Base-by-base conservation (phyloP, 1,140 invertebrate species). In the Saxidomus purpurata region DNA sequence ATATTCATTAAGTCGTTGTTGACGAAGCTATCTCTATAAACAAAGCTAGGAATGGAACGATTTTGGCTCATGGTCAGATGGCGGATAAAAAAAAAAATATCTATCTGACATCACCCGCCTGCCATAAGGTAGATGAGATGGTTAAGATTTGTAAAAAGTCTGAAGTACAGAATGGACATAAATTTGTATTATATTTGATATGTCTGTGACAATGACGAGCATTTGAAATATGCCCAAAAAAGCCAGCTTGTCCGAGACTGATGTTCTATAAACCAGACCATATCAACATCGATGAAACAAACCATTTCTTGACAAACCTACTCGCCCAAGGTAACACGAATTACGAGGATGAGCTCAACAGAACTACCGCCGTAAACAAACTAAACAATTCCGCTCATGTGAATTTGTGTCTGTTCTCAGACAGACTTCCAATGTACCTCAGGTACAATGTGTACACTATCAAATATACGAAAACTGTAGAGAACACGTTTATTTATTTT, bases 231-330 rank as follows among this genome's bases (percentile, higher is more conserved):
- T 25, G 34, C 74, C 8, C 74, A 6, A 77, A 77, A 25, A 13
- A 77, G 13, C 74, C 74, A 40, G 74, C 74, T 4, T 77, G 74
- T 77, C 74, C 74, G 22, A 38, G 40, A 40, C 40, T 77, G 36
- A 77, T 77, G 9, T 77, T 77, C 40, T 77, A 77, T 25, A 77
- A 77, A n/a, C 74, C 74, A 8, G 74, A 77, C n/a, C 74, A 77
- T 43, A 77, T 77, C 17, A 11, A 77, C 74, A 77, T 77, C 9
- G 34, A 77, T 22, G 74, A 77, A 25, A 77, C 74, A 6, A 77
- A 77, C 38, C 22, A 36, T 19, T 77, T 40, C 25, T 25, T 77
- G 40, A 40, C 74, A 1, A 77, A 77, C 43, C 40, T 77, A 9
- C 40, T 77, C 6, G 34, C 74, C 11, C 74, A 77, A 13, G 40